These are phyloP conservation scores for Aurelia aurita DNA, from an alignment of 30 jellyfish, hydroid and myxozoan genomes.

Conservation along the genomic window DNA sequence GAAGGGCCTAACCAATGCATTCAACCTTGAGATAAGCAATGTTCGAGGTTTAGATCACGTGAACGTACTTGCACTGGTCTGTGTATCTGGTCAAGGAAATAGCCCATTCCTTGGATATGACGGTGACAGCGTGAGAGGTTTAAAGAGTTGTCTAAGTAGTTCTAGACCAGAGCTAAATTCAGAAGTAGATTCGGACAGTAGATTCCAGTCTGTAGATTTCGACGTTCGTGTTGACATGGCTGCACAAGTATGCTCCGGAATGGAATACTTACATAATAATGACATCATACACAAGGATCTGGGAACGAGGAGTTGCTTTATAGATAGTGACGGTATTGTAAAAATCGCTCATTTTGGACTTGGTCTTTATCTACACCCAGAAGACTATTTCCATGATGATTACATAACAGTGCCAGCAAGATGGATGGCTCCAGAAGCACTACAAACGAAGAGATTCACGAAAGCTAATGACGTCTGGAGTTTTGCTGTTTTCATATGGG, in stretches of 20 bases:
- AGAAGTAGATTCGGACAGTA: conserved; percentile 15
- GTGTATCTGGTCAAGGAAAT: conserved; percentile 80
- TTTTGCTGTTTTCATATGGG: conserved; percentile 91
- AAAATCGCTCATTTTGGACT: conserved; percentile 78
- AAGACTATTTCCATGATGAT: conserved; percentile 61
- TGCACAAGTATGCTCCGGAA: conserved; percentile 77
- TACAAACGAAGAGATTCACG: conserved; percentile 44
- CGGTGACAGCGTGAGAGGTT: conserved; percentile 52
- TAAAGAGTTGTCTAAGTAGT: conserved; percentile 51
- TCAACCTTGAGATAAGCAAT: conserved; percentile 67
- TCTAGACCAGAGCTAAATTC: conserved; percentile 30
- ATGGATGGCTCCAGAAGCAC: conserved; percentile 97
- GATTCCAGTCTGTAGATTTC: conserved; percentile 5
- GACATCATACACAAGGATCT: conserved; percentile 82
- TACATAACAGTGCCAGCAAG: conserved; percentile 72
- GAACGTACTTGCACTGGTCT: conserved; percentile 60
- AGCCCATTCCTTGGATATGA: conserved; percentile 81
- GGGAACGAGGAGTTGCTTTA: conserved; percentile 85
- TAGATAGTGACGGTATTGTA: conserved; percentile 59
- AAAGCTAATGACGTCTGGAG: conserved; percentile 75
- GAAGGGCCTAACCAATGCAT: conserved; percentile 47
- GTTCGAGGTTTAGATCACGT: conserved; percentile 76
- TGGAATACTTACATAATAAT: conserved; percentile 76
- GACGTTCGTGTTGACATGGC: conserved; percentile 46
- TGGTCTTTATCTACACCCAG: conserved; percentile 80